Percentiles rank a stretch among this genome's conserved stretches.
Conservation (phyloP, 2,888 invertebrate species). For the Callimorpha dominula region DNA sequence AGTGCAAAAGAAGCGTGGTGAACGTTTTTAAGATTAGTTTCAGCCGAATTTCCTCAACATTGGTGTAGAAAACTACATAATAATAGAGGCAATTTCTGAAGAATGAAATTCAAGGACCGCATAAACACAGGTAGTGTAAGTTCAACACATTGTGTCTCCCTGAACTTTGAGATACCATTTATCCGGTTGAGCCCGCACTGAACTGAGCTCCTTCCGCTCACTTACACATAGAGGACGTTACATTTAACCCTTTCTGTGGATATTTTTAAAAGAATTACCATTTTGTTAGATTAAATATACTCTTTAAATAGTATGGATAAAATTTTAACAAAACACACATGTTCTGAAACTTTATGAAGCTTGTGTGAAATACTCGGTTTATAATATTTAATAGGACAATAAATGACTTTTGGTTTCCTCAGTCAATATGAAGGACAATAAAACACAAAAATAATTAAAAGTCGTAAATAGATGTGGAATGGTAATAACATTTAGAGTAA, state of each 20-base stretch:
- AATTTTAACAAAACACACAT: no score
- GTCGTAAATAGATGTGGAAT: neutral
- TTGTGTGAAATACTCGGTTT: no score
- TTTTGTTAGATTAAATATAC: neutral
- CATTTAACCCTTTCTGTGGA: constrained; percentile 8
- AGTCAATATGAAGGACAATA: neutral
- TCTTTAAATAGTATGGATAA: neutral
- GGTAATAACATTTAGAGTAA: no score
- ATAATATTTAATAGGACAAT: no score
- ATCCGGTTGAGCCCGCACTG: neutral
- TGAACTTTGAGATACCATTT: constrained; percentile 6
- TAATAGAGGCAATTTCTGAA: neutral
- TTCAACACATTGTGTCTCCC: neutral
- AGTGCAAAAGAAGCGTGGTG: neutral
- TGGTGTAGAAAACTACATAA: neutral
- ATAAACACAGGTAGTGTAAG: constrained; percentile 8
- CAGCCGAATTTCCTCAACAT: neutral
- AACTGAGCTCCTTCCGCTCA: constrained; percentile 6
- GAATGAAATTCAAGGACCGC: neutral
- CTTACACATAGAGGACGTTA: constrained; percentile 3
- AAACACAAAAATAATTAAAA: neutral
- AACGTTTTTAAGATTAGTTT: neutral
- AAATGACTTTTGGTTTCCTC: no score
- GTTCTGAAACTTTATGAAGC: no score
- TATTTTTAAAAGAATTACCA: neutral